phyloP scores from a whole-genome alignment of 2,888 invertebrate species.

The Litoditis marina region DNA sequence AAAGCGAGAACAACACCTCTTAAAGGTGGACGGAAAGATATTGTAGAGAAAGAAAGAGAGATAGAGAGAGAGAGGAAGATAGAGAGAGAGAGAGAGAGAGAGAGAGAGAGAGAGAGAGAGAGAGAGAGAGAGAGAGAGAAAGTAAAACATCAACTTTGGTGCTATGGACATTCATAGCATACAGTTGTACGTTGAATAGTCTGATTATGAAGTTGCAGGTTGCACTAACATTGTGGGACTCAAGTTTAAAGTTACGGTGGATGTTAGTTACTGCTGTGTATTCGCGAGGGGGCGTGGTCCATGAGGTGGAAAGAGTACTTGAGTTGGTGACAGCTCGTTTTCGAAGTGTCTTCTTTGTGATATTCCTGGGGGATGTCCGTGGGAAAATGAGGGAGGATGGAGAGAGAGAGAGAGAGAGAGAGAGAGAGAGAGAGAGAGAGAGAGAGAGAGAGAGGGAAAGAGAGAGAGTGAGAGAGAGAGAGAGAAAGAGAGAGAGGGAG shows the following conservation, averaged over 20 bases:
- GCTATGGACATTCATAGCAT: neutral
- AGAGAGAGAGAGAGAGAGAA: neutral
- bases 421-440: conserved; percentile 6
- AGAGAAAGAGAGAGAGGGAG: neutral
- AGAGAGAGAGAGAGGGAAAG: neutral
- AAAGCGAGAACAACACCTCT: too few relatives aligned
- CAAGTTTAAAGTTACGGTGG: too few relatives aligned
- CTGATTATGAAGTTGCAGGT: neutral
- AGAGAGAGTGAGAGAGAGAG: neutral
- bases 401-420: conserved; percentile 5
- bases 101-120: neutral
- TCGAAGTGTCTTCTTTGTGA: too few relatives aligned
- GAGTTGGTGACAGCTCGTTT: too few relatives aligned
- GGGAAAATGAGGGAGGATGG: neutral
- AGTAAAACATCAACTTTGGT: too few relatives aligned
- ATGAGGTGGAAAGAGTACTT: too few relatives aligned
- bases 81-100: neutral
- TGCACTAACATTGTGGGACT: neutral
- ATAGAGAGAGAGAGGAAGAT: neutral
- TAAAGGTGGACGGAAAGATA: too few relatives aligned
- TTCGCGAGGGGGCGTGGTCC: too few relatives aligned
- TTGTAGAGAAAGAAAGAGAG: too few relatives aligned
- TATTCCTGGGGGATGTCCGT: conserved; percentile 2
- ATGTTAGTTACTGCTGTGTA: too few relatives aligned
- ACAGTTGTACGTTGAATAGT: neutral